Evolutionary conservation across 2,888 invertebrate species (phyloP), one percentile per base, ranked within the genome.

Genomic region (Ctena decussata): DNA sequence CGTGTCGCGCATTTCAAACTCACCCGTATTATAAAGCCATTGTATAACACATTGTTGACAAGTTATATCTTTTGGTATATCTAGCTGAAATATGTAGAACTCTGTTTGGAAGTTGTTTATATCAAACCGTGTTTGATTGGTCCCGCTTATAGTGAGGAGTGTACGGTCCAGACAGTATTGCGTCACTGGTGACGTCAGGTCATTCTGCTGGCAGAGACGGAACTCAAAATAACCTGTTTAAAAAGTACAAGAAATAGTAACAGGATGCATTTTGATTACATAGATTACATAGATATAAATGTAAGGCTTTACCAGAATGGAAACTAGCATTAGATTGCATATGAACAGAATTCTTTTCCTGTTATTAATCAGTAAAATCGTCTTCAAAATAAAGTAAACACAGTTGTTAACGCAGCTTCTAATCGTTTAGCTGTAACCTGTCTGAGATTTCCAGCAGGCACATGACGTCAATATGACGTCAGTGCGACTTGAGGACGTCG

Each of bases 151-250:
- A 6, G 74, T 77, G 27, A 89, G 80, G 2, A 93, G 81, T 1
- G 84, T 78, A 35, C 82, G 76, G 75, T 93, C 90, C 35, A 93
- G 60, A 78, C 93, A 94, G 1, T 84, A 84, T 80, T 93, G 91
- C 0, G 80, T 84, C n/a, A 91, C 92, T 30, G 91, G 89, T 11
- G 46, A 73, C 1, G 76, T 82, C 6, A 85, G 46, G 71, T 93
- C 84, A 76, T 90, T 92, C 41, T 91, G 89, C 2, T 92, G 91
- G 75, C 94, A 95, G 12, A 95, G 85, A 41, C 94, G 86, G 84
- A 93, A 94, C 76, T 94, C 94, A 77, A 94, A 93, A 77, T 91
- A 93, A 0, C 95, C 94, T 74, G 41, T 6, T 44, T 15, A 71
- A 44, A 39, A 41, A 41, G 15, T 41, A 15, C 41, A 41, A 41